Conservation (phyloP, 2,888 invertebrate species). For the Dusona sp. region DNA sequence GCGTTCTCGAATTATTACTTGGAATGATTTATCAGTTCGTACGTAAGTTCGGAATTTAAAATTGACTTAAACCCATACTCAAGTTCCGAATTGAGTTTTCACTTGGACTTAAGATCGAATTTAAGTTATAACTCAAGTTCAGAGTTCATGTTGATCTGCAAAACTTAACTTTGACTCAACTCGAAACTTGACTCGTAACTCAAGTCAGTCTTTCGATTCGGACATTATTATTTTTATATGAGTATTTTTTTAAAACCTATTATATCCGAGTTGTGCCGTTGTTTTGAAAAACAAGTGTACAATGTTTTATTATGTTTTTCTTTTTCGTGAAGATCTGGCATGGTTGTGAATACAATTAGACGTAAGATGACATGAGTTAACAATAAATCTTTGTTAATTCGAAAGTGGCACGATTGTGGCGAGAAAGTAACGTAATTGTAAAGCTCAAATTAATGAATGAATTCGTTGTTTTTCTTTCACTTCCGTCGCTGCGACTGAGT, state of each 20-base stretch:
- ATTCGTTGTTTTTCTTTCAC: neutral
- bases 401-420: neutral
- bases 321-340: neutral
- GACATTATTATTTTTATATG: neutral
- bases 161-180: neutral
- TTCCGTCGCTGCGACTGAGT: neutral
- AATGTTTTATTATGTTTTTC: neutral
- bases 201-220: neutral
- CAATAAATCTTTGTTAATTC: neutral
- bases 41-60: no score
- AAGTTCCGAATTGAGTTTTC: neutral
- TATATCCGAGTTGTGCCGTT: neutral
- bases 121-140: neutral
- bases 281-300: neutral
- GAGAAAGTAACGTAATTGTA: neutral
- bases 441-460: conserved; percentile 18
- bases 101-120: neutral
- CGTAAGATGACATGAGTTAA: neutral
- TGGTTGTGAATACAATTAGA: conserved; percentile 24
- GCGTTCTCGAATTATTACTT: no score
- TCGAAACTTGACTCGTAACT: conserved; percentile 4
- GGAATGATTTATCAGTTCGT: no score
- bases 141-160: neutral
- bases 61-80: neutral
- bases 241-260: neutral